A percentile compares a stretch with the other conserved stretches of the same genome.
These are phyloP conservation scores for Oryzias woworae DNA, from an alignment of 2,113 vertebrate species.

Conservation along the genomic window DNA sequence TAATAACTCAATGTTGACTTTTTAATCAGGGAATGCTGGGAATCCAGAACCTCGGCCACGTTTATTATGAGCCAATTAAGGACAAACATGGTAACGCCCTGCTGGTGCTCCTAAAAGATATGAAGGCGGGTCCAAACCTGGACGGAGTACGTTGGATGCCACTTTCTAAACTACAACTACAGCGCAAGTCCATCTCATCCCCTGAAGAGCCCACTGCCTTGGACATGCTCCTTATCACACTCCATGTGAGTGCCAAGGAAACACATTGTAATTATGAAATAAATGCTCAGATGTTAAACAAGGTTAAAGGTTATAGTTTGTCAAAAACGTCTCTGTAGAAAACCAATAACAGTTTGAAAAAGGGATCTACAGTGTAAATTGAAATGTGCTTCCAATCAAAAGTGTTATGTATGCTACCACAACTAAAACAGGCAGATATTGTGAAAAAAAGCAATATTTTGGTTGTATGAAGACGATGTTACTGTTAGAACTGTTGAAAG, in stretches of 20 bases:
- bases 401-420: slow-evolving; percentile 35
- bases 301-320: slow-evolving; percentile 30
- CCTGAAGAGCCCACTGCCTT: slow-evolving; percentile 86
- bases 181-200: slow-evolving; percentile 86
- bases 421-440: slow-evolving; percentile 35
- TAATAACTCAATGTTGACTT: neutral
- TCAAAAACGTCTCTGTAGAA: neutral
- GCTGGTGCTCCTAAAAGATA: slow-evolving; percentile 86
- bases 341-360: slow-evolving; percentile 21
- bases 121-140: slow-evolving; percentile 78
- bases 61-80: slow-evolving; percentile 88
- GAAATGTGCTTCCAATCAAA: slow-evolving; percentile 61
- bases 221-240: slow-evolving; percentile 84
- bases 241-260: slow-evolving; percentile 78
- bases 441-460: neutral
- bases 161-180: slow-evolving; percentile 85
- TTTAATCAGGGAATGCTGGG: slow-evolving; percentile 82
- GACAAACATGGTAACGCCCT: slow-evolving; percentile 92
- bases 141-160: slow-evolving; percentile 86
- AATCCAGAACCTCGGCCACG: slow-evolving; percentile 87
- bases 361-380: slow-evolving; percentile 27
- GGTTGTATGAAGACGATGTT: neutral
- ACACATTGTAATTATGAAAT: neutral
- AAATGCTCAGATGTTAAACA: slow-evolving; percentile 17
- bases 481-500: neutral